A percentile compares a stretch with the other conserved stretches of the same genome.
These are phyloP conservation scores for Orthosia gracilis DNA, from an alignment of 2,888 invertebrate species.

Conservation along the genomic window DNA sequence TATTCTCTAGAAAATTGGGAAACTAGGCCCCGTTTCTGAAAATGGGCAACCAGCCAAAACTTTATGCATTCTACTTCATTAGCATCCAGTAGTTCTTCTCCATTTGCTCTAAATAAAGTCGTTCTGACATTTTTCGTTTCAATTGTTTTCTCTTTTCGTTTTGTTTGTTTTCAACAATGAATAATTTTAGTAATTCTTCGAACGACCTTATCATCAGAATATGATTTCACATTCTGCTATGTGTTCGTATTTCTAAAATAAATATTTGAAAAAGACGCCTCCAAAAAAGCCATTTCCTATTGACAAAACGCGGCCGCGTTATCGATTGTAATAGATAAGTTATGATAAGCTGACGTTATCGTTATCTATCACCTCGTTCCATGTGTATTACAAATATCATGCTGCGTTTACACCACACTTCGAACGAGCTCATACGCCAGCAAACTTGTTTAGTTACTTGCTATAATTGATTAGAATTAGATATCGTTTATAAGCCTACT, in stretches of 20 bases:
- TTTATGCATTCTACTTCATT: too few species aligned
- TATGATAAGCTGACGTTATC: constrained; percentile 71
- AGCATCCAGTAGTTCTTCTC: not conserved
- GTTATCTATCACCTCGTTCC: constrained; percentile 50
- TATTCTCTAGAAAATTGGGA: constrained; percentile 8
- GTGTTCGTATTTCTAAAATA: not conserved
- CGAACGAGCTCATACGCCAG: constrained; percentile 17
- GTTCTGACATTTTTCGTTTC: not conserved
- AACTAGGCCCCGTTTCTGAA: not conserved
- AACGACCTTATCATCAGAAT: not conserved
- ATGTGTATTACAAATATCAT: constrained; percentile 54
- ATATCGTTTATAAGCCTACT: constrained; percentile 1
- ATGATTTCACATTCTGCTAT: too few species aligned
- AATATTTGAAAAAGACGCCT: not conserved
- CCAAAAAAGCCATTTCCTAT: constrained; percentile 32
- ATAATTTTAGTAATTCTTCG: not conserved
- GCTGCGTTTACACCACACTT: constrained; percentile 64
- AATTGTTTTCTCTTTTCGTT: not conserved
- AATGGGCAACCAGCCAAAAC: constrained; percentile 9
- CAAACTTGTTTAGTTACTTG: constrained; percentile 33
- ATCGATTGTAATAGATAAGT: constrained; percentile 77
- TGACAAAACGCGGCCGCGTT: constrained; percentile 55
- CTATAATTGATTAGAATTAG: constrained; percentile 23
- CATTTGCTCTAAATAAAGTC: constrained; percentile 3
- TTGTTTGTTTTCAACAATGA: constrained; percentile 2